phyloP scores from a whole-genome alignment of 2,888 invertebrate genomes.

The Taphrorychus bicolor region DNA sequence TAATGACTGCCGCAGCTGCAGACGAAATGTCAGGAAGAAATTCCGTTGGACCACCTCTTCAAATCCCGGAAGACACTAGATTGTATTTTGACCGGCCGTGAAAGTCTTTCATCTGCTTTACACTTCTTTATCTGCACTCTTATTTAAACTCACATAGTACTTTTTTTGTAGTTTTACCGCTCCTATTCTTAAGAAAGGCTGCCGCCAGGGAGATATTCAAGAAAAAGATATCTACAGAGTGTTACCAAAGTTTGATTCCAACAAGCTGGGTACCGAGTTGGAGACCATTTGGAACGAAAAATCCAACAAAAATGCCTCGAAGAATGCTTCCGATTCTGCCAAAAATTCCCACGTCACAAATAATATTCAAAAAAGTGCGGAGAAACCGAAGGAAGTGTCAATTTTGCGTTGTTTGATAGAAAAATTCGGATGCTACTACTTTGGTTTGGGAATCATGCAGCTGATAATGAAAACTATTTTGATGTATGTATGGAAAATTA shows the following conservation, averaged over 20 bases:
- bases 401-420: constrained; percentile 33
- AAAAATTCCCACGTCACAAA: no score
- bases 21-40: no score
- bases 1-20: no score
- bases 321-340: background rate
- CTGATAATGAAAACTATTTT: constrained; percentile 44
- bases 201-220: constrained; percentile 16
- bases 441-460: constrained; percentile 45
- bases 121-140: no score
- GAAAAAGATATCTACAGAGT: constrained; percentile 35
- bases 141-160: background rate
- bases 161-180: constrained; percentile 25
- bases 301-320: background rate
- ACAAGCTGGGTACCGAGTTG: constrained; percentile 28
- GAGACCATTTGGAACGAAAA: constrained; percentile 21
- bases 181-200: constrained; percentile 27
- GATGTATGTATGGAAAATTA: constrained; percentile 43
- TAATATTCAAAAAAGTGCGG: background rate
- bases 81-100: no score
- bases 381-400: no score
- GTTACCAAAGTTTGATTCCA: constrained; percentile 25
- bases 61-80: no score
- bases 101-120: no score
- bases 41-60: no score
- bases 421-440: constrained; percentile 44